phyloP scores from a whole-genome alignment of 2,797 vertebrate genomes.

The Tenualosa thibaudeaui region DNA sequence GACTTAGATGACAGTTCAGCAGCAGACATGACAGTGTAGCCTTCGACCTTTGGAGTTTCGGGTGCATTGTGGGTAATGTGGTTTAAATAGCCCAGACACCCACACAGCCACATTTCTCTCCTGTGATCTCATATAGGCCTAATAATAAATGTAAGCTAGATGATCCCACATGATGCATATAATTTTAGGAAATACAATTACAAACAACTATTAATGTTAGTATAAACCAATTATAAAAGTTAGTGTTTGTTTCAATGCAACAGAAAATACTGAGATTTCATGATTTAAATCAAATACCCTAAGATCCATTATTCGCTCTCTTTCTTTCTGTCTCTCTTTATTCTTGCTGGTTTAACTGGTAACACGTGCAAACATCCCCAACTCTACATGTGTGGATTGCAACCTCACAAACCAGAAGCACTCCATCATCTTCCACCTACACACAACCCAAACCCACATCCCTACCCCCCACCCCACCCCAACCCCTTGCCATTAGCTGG shows the following conservation, averaged over 20 bases:
- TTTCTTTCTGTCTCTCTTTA: background rate
- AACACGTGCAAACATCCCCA: background rate
- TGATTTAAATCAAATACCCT: too few relatives aligned
- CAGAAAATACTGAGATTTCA: too few relatives aligned
- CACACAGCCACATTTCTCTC: too few relatives aligned
- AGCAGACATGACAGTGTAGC: constrained; percentile 44
- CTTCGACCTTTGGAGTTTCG: constrained; percentile 24
- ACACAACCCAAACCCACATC: too few relatives aligned
- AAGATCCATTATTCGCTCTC: background rate
- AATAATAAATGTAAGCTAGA: too few relatives aligned
- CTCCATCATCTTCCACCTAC: background rate
- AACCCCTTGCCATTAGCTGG: background rate
- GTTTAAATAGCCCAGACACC: background rate
- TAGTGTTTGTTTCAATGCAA: too few relatives aligned
- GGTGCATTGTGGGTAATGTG: constrained; percentile 5
- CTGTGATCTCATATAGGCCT: too few relatives aligned
- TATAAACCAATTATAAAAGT: too few relatives aligned
- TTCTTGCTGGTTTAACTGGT: background rate
- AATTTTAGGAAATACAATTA: background rate
- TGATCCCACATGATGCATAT: background rate
- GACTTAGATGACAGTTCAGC: constrained; percentile 22
- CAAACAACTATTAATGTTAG: background rate
- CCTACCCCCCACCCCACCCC: background rate
- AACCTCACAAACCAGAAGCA: background rate
- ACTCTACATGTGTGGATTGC: background rate